Percentiles rank a stretch among this genome's conserved stretches.
These are phyloP conservation scores for Psix sp. DNA, from an alignment of 1,140 invertebrate species.

Conservation along the genomic window DNA sequence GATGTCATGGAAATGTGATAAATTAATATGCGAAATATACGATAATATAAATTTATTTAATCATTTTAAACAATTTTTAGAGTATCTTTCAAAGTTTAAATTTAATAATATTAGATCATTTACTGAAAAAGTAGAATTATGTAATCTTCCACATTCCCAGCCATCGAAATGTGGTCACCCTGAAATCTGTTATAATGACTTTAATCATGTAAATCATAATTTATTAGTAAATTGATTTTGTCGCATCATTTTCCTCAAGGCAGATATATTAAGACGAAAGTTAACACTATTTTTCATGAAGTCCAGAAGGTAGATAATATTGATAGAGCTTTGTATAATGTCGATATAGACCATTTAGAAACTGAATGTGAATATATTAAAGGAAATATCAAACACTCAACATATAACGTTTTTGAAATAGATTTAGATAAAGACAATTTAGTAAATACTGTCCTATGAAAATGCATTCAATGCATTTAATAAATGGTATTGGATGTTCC, in stretches of 20 bases:
- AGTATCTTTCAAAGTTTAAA: neutral
- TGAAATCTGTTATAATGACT: neutral
- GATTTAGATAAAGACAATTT: constrained; percentile 9
- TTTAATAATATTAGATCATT: neutral
- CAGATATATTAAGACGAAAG: constrained; percentile 19
- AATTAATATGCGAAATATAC: neutral
- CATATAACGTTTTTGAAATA: constrained; percentile 21
- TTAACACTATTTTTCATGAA: constrained; percentile 6
- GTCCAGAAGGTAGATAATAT: neutral
- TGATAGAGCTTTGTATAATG: neutral
- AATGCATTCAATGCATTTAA: constrained; percentile 18
- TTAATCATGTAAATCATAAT: neutral
- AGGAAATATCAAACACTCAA: neutral
- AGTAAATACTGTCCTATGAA: no score
- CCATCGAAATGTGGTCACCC: neutral
- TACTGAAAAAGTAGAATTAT: neutral
- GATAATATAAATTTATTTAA: neutral
- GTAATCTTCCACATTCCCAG: neutral
- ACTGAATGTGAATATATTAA: neutral
- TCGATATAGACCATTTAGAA: neutral
- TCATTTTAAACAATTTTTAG: neutral
- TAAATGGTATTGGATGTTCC: constrained; percentile 33
- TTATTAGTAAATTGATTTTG: neutral
- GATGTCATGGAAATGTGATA: neutral
- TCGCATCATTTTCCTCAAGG: constrained; percentile 18